phyloP scores from a whole-genome alignment of 64 coral and sea anemone species.

The Dendronephthya gigantea region DNA sequence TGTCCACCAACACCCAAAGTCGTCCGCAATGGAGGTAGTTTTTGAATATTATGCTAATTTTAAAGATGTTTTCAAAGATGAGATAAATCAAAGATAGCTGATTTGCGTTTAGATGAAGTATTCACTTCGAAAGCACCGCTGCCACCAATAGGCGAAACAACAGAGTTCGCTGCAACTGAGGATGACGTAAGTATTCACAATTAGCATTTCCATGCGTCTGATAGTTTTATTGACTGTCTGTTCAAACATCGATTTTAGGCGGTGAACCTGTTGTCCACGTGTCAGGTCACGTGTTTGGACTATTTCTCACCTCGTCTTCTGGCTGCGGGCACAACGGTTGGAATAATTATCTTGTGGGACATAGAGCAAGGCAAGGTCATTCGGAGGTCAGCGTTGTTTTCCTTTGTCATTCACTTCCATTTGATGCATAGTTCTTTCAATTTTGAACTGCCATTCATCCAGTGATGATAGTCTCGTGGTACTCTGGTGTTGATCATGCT shows the following conservation, averaged over 20 bases:
- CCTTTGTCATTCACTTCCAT: too few species aligned
- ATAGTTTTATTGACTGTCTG: too few species aligned
- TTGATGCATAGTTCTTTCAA: too few species aligned
- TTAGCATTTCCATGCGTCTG: not conserved
- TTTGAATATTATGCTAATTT: too few species aligned
- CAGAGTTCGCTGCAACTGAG: not conserved
- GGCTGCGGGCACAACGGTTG: slow-evolving; percentile 63
- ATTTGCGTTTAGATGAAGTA: not conserved
- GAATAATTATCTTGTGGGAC: slow-evolving; percentile 63
- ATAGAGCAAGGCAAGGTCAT: slow-evolving; percentile 54
- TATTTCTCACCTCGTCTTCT: slow-evolving; percentile 39
- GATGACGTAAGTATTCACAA: not conserved
- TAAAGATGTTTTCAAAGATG: too few species aligned
- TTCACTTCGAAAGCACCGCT: not conserved
- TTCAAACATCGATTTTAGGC: not conserved
- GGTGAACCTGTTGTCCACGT: slow-evolving; percentile 39
- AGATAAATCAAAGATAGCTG: not conserved
- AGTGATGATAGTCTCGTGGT: too few species aligned
- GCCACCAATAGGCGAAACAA: not conserved
- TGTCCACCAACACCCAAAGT: not conserved
- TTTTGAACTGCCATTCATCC: too few species aligned
- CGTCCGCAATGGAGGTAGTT: not conserved
- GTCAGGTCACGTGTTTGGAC: slow-evolving; percentile 82
- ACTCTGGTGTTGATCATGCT: too few species aligned
- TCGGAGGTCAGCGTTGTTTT: slow-evolving; percentile 35